Conservation (phyloP, 2,888 invertebrate genomes). For the Sialis fuliginosa region DNA sequence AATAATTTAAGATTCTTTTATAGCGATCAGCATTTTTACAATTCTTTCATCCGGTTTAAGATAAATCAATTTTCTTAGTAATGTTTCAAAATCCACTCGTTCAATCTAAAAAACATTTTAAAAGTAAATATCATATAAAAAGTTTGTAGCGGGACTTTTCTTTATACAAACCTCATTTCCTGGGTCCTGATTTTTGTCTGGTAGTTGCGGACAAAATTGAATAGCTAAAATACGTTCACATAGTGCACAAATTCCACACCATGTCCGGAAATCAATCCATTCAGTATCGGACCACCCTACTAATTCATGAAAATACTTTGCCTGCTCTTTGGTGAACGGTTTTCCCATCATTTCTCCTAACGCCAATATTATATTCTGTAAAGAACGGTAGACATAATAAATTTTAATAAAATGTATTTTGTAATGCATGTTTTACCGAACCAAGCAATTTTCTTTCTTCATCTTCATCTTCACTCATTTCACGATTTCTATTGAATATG, state of each 20-base stretch:
- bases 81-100: constrained; percentile 46
- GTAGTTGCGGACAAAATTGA: constrained; percentile 25
- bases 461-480: constrained; percentile 16
- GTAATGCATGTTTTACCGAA: neutral
- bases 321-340: constrained; percentile 31
- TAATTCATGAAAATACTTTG: constrained; percentile 25
- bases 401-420: neutral
- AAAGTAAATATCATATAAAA: constrained; percentile 1
- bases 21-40: constrained; percentile 25
- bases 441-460: constrained; percentile 25
- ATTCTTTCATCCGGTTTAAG: constrained; percentile 31
- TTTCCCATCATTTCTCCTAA: constrained; percentile 47
- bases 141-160: neutral
- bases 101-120: constrained; percentile 32
- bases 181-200: constrained; percentile 42
- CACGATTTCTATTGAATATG: constrained; percentile 29
- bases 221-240: constrained; percentile 52
- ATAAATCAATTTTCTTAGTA: constrained; percentile 35
- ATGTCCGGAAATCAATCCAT: constrained; percentile 48
- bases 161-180: constrained; percentile 4
- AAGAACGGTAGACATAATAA: neutral
- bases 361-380: constrained; percentile 34
- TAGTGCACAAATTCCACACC: constrained; percentile 63
- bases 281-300: constrained; percentile 35
- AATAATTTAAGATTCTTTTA: neutral